These are phyloP conservation scores for Zaprionus vittiger DNA, from an alignment of 1,140 invertebrate genomes.

Conservation along the genomic window DNA sequence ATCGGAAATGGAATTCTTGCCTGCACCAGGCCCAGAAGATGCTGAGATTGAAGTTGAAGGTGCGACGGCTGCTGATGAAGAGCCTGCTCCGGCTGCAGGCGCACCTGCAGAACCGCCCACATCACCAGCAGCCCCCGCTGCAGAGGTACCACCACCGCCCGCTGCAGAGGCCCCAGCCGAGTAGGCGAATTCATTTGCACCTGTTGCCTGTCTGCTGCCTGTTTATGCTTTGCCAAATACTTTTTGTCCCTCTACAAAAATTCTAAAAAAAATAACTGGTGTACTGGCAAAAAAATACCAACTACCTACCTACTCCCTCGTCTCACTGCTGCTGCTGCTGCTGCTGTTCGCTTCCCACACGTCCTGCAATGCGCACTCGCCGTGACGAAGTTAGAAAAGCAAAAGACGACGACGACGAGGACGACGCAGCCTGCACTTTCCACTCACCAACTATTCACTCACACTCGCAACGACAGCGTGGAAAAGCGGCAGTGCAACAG, in stretches of 20 bases:
- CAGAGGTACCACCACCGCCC: constrained; percentile 1
- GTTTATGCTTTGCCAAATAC: constrained; percentile 46
- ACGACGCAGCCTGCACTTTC: constrained; percentile 36
- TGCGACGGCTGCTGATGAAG: constrained; percentile 12
- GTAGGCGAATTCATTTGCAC: constrained; percentile 44
- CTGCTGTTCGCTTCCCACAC: background rate
- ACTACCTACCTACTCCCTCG: background rate
- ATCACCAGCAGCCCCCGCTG: constrained; percentile 9
- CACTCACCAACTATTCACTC: constrained; percentile 37
- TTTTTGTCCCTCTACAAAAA: constrained; percentile 35
- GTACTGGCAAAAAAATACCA: background rate
- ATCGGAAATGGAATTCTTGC: constrained; percentile 66
- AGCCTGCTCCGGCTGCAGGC: constrained; percentile 15
- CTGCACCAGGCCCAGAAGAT: constrained; percentile 62
- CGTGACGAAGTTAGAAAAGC: constrained; percentile 11
- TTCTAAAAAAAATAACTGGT: constrained; percentile 9
- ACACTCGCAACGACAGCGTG: constrained; percentile 32
- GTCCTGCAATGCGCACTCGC: constrained; percentile 46
- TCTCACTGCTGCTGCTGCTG: background rate
- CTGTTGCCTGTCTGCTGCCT: constrained; percentile 53
- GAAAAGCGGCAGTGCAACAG: constrained; percentile 41
- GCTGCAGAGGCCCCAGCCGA: constrained; percentile 18
- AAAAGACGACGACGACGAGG: background rate
- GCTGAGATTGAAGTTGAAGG: background rate
- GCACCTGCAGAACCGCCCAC: constrained; percentile 2